Base-by-base conservation (phyloP, 2,797 vertebrate genomes). In the Catharus ustulatus region DNA sequence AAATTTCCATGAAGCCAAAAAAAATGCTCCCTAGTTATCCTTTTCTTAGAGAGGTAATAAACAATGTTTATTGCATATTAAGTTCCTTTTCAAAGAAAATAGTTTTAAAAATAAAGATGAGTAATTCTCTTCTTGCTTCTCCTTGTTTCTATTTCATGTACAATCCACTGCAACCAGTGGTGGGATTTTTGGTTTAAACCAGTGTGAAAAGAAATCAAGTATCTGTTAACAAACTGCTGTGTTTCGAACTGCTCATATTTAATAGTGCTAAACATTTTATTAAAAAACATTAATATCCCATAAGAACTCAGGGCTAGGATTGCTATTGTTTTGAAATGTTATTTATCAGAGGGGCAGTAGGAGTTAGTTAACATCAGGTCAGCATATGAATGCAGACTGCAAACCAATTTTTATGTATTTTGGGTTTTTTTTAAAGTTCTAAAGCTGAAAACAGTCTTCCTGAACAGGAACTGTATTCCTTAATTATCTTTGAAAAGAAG, bases 401-500 rank as follows among this genome's bases (percentile, higher is more conserved):
- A 86, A 85, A 88, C 13, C 7, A 32, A 64, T 90, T 90, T 95
- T 2, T 61, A 24, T 14, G 32, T 23, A 12, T 38, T 42, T 66
- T 13, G 27, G 4, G 10, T 7, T 15, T 17, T 32, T n/a, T n/a
- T 64, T 54, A 4, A 43, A 68, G 24, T 94, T 82, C 17, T 73
- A 58, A 90, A 94, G 72, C 57, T 72, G 29, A 55, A 94, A 91
- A 80, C 8, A 48, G 14, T 80, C n/a, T 82, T 90, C 24, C 75
- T 42, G 71, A 91, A 78, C 23, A 72, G 38, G 11, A 95, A 86
- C 32, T 61, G 32, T 75, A 84, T 91, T 86, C 32, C 48, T 91
- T 84, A 72, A 93, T 94, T 87, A 87, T 77, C n/a, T 79, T 88
- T 73, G 58, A 93, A 91, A n/a, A 92, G 52, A 90, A 94, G 24